phyloP scores from a whole-genome alignment of 2,113 vertebrate genomes.

The Thamnaconus septentrionalis region DNA sequence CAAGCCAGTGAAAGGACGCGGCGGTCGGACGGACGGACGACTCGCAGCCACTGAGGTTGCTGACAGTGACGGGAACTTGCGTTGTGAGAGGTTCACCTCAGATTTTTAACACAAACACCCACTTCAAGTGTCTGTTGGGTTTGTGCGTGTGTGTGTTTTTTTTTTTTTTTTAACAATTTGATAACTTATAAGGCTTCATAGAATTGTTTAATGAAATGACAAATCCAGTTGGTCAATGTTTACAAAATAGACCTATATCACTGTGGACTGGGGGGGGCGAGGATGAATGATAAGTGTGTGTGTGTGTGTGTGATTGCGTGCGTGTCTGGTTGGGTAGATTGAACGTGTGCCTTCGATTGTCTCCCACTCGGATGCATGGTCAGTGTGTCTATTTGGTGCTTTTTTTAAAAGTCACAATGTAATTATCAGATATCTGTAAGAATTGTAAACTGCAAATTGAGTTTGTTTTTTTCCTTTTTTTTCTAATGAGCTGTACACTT shows the following conservation, averaged over 20 bases:
- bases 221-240: constrained; percentile 68
- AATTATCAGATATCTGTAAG: constrained; percentile 70
- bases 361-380: constrained; percentile 76
- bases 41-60: constrained; percentile 12
- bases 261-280: constrained; percentile 69
- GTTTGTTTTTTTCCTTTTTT: constrained; percentile 51
- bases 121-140: not conserved
- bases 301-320: constrained; percentile 13
- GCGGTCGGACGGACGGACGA: not conserved
- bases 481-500: constrained; percentile 55
- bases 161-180: constrained; percentile 47
- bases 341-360: constrained; percentile 54
- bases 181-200: constrained; percentile 50
- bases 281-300: constrained; percentile 33
- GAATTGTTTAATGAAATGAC: constrained; percentile 58
- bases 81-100: constrained; percentile 17
- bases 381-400: constrained; percentile 74
- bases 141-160: too few species aligned
- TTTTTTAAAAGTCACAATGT: constrained; percentile 63
- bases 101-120: constrained; percentile 23
- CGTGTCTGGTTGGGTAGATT: constrained; percentile 17
- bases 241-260: constrained; percentile 79
- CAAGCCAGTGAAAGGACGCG: too few species aligned
- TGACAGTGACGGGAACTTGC: constrained; percentile 22
- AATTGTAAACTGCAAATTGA: constrained; percentile 68